Evolutionary conservation across 2,797 vertebrate genomes (phyloP), one percentile per base, ranked within the genome.

Genomic region (Hozukius guyotensis): DNA sequence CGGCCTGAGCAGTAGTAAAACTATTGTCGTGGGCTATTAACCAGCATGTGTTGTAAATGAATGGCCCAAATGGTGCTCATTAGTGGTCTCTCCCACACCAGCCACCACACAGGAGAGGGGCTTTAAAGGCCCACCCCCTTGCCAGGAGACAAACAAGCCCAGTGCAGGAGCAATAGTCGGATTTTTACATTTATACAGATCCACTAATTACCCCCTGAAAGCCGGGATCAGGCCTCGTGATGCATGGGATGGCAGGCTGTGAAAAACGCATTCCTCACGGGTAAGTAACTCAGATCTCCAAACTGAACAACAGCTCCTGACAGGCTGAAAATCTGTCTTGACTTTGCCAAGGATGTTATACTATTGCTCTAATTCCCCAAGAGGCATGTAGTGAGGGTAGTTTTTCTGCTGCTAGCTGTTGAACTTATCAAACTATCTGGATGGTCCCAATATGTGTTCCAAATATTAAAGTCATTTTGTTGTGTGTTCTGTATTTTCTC

Each of bases 21-120:
- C 77, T 73, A 81, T 88, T 90, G 92, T 94, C 75, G 82, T 86
- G 87, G 82, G 85, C 84, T 87, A 78, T 93, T 93, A 91, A 92
- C 76, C 92, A 90, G 90, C 89, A 93, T 92, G 92, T 88, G 90
- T 90, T 94, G 88, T 91, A 83, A 92, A 93, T 90, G 89, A 90
- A 78, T 42, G 75, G 70, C 78, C 85, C 91, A 93, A 94, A 93
- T 92, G 86, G 91, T 86, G 80, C 92, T 95, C 92, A 93, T 95
- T 95, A 93, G 89, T 75, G 78, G 73, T 83, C 80, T 87, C 87
- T 88, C 86, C 84, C 79, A 83, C 82, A 74, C 87, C 36, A 79
- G 83, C 82, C 85, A 83, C 88, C 81, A 83, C 69, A 86, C 70
- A 75, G 62, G 67, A 89, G 76, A 74, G 52, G 55, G 66, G 78